Evolutionary conservation across 2,888 invertebrate genomes (phyloP), one percentile per base, ranked within the genome.

Genomic region (Hypolimnas misippus): DNA sequence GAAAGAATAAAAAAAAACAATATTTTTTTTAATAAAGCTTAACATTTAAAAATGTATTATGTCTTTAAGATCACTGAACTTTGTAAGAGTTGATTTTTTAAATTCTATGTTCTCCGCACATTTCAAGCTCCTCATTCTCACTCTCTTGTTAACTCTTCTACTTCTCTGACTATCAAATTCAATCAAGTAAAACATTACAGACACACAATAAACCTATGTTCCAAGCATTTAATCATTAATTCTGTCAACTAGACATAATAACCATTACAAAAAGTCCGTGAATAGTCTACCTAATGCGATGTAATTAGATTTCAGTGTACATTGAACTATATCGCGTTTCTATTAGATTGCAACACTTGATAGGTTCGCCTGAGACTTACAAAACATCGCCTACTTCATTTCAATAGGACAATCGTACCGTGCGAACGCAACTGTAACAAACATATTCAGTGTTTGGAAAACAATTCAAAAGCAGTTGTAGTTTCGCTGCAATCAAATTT

Each of bases 221-320:
- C 25, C 25, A 25, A 3, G 25, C 5, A 25, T 25, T 40, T 40
- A 40, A 33, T n/a, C n/a, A 14, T 7, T 14, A 17, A n/a, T 8
- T 25, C 12, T 12, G 16, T 49, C 21, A 14, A 57, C 19, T 10
- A 21, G 19, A 19, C 14, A 51, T 17, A 60, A 38, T 35, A n/a
- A 16, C 8, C 19, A 49, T 8, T 21, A 46, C 17, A 56, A 55
- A 31, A 56, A 56, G 40, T 31, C 16, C 35, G 31, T 46, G 29
- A 31, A 52, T 52, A 31, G 42, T 6, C 25, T 7, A 50, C 35
- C 29, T 42, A 59, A 49, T 12, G 46, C 49, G 29, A 56, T 44
- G 55, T 62, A 65, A 62, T 65, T 49, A 65, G 59, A 65, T 62
- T 62, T 56, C 46, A 59, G 56, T 55, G 62, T 62, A 62, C 58